These are phyloP conservation scores for Cyanistes caeruleus DNA, from an alignment of 2,113 vertebrate species.

Conservation along the genomic window DNA sequence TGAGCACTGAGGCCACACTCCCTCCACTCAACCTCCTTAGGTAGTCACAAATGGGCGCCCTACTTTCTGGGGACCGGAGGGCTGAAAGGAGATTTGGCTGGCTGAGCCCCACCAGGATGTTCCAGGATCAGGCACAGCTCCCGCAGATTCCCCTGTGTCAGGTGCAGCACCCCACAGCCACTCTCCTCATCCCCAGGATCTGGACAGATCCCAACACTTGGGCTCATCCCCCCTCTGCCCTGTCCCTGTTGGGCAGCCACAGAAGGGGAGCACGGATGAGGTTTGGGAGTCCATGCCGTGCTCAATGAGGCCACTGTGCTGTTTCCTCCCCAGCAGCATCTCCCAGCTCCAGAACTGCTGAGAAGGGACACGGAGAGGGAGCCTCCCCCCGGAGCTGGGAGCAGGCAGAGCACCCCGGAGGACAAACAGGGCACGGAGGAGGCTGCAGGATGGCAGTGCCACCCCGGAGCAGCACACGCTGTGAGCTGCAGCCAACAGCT, in stretches of 20 bases:
- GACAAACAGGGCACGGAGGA: neutral
- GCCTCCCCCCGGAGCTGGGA: rapidly evolving
- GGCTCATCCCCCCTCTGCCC: rapidly evolving
- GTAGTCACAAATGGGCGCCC: rapidly evolving
- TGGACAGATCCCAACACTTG: rapidly evolving
- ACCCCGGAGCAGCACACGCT: neutral
- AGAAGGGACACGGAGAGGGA: neutral
- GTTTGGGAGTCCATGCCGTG: neutral
- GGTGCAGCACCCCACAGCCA: neutral
- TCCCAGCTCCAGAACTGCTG: neutral
- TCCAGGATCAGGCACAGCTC: neutral
- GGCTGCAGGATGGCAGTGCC: neutral
- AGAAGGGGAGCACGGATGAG: neutral
- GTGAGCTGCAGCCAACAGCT: neutral
- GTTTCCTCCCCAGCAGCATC: neutral
- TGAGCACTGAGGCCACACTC: neutral
- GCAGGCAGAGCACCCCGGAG: rapidly evolving
- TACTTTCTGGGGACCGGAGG: neutral
- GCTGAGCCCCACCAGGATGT: neutral
- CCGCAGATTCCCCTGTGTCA: neutral
- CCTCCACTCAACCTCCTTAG: neutral
- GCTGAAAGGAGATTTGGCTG: neutral
- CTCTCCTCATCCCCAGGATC: neutral
- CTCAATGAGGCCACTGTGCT: rapidly evolving
- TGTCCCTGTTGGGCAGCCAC: rapidly evolving